phyloP scores from a whole-genome alignment of 2,888 invertebrate species.

The Drosophila mimica region DNA sequence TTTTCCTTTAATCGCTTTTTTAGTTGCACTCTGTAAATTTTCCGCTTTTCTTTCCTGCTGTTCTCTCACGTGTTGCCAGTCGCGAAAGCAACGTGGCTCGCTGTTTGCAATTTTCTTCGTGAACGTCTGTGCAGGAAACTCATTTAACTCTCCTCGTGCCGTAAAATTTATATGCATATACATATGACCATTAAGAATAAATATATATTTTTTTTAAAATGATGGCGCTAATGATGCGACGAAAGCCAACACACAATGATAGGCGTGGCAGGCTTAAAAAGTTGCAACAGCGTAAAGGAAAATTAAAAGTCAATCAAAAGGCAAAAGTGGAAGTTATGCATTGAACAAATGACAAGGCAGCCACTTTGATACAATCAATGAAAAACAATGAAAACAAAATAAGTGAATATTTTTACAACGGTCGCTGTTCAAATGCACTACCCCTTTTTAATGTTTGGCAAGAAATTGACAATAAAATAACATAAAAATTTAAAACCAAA shows the following conservation, averaged over 20 bases:
- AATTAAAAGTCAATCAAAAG: slow-evolving; percentile 47
- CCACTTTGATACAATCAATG: slow-evolving; percentile 55
- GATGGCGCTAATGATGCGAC: slow-evolving; percentile 75
- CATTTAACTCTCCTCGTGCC: slow-evolving; percentile 66
- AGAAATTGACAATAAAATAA: neutral
- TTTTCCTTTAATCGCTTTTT: slow-evolving; percentile 47
- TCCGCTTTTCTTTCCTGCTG: slow-evolving; percentile 71
- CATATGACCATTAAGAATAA: slow-evolving; percentile 74
- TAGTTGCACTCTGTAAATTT: slow-evolving; percentile 71
- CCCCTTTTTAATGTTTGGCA: neutral
- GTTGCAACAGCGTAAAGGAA: slow-evolving; percentile 3
- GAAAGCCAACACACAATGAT: slow-evolving; percentile 21
- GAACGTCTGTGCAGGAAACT: slow-evolving; percentile 73
- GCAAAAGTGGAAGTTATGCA: slow-evolving; percentile 34
- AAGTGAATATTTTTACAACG: neutral
- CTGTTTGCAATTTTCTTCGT: slow-evolving; percentile 13
- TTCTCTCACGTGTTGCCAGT: slow-evolving; percentile 62
- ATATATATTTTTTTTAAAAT: slow-evolving; percentile 76
- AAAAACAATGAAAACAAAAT: slow-evolving; percentile 43
- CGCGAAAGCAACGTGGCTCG: slow-evolving; percentile 16
- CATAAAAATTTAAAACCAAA: neutral
- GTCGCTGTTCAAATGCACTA: slow-evolving; percentile 27
- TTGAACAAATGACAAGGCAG: slow-evolving; percentile 42
- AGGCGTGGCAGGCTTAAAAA: slow-evolving; percentile 31
- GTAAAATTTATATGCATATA: slow-evolving; percentile 63